These are phyloP conservation scores for Eupeodes corollae DNA, from an alignment of 1,140 invertebrate genomes.

Conservation along the genomic window DNA sequence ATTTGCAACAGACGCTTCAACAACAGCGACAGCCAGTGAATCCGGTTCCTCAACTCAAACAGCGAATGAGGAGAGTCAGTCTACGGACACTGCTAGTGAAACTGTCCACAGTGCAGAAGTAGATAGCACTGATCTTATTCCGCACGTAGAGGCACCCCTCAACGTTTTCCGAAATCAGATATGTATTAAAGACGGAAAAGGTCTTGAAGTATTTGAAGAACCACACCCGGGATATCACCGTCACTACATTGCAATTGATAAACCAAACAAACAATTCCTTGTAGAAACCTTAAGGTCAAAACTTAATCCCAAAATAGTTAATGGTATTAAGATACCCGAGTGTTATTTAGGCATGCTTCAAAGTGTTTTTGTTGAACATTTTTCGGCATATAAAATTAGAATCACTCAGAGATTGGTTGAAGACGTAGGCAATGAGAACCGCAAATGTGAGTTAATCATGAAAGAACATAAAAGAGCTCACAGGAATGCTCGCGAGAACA, in stretches of 20 bases:
- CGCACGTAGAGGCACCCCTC: slow-evolving; percentile 2
- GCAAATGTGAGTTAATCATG: slow-evolving; percentile 1
- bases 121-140: slow-evolving; percentile 3
- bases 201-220: neutral
- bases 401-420: too few relatives aligned
- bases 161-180: slow-evolving; percentile 9
- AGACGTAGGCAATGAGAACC: neutral
- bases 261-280: neutral
- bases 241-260: neutral
- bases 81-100: too few relatives aligned
- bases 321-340: slow-evolving; percentile 4
- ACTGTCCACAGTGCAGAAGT: slow-evolving; percentile 3
- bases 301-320: too few relatives aligned
- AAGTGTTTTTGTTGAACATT: slow-evolving; percentile 2
- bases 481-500: too few relatives aligned
- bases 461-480: slow-evolving; percentile 6
- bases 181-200: slow-evolving; percentile 1
- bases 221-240: slow-evolving; percentile 3
- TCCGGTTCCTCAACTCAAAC: too few relatives aligned
- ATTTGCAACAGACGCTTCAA: neutral
- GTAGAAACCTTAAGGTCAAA: slow-evolving; percentile 1
- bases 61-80: too few relatives aligned
- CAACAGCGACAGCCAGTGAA: too few relatives aligned
- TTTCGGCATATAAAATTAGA: slow-evolving; percentile 5
- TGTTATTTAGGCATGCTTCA: slow-evolving; percentile 5